Evolutionary conservation across 2,797 vertebrate species (phyloP), one percentile per base, ranked within the genome.

Genomic region (Propithecus perrieri): DNA sequence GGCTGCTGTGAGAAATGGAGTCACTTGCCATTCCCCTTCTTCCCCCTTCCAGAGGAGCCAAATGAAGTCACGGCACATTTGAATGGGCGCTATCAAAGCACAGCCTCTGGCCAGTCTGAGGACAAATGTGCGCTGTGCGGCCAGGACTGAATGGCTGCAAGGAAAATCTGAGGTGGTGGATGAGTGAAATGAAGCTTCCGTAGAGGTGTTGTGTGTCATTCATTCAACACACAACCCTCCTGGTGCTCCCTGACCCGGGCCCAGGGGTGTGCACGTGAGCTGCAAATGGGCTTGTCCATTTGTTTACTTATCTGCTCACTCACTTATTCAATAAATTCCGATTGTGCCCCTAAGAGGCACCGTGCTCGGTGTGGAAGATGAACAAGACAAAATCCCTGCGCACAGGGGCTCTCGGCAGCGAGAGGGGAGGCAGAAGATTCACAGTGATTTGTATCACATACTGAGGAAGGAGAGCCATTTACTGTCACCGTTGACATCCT

Each of bases 1-100:
- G 81, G 79, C 94, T 78, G 92, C 95, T 15, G 55, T 67, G 90
- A 93, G 85, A 63, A 87, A 87, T 65, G 80, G 53, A 75, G 81
- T 72, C 4, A 76, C 95, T 80, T 35, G 15, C 95, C 26, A 43
- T 75, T 85, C 61, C 43, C 75, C 48, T 55, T 13, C 1, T 10
- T 53, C 38, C 87, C 71, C 83, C 55, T 28, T 35, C n/a, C 2
- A 4, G 26, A 91, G 83, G 41, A 43, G 61, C 81, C 75, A 48
- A 33, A 10, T 55, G 95, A 92, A 83, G 81, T 95, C 94, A 55
- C 75, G 7, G 95, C 10, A 30, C 13, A 0, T 55, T 24, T 11
- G 57, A 65, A n/a, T 0, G 22, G 41, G 46, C 9, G 76, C 92
- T n/a, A 5, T 71, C 26, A 2, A 9, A 72, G 50, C 5, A 0